A percentile compares a stretch with the other conserved stretches of the same genome.
Evolutionary conservation across 2,797 vertebrate species (phyloP).

Genomic region (Enteromius treurensis): DNA sequence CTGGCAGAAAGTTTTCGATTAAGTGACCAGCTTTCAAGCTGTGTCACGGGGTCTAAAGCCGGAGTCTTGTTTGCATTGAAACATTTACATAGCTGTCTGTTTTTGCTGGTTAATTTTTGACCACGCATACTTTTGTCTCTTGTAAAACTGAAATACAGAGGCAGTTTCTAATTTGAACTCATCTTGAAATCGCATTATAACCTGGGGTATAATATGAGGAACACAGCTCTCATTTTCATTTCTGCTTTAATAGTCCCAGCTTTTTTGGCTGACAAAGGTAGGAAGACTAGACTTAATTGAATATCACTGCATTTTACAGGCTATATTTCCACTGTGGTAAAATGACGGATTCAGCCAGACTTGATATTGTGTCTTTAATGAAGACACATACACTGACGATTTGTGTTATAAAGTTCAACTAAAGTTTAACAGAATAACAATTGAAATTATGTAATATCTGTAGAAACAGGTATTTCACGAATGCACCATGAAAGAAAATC

Average conservation of each 20-base stretch:
- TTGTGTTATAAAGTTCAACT: not conserved
- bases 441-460: not conserved
- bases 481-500: not conserved
- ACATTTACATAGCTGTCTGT: slow-evolving; percentile 36
- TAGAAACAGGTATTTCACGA: not conserved
- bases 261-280: slow-evolving; percentile 45
- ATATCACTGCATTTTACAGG: not conserved
- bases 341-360: not conserved
- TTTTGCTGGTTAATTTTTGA: slow-evolving; percentile 55
- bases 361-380: not conserved
- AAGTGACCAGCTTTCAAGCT: not conserved
- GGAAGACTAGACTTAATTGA: slow-evolving; percentile 1
- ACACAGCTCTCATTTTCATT: slow-evolving; percentile 29
- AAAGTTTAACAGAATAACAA: not conserved
- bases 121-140: slow-evolving; percentile 8
- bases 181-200: slow-evolving; percentile 1
- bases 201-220: slow-evolving; percentile 34
- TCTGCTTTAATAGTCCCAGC: slow-evolving; percentile 28
- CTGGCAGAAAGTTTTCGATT: not conserved
- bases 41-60: not conserved
- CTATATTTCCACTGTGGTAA: not conserved
- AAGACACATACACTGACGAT: not conserved
- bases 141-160: not conserved
- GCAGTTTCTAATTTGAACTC: not conserved
- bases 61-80: slow-evolving; percentile 48